Conservation (phyloP, 2,797 vertebrate species). For the Hydrophis major region DNA sequence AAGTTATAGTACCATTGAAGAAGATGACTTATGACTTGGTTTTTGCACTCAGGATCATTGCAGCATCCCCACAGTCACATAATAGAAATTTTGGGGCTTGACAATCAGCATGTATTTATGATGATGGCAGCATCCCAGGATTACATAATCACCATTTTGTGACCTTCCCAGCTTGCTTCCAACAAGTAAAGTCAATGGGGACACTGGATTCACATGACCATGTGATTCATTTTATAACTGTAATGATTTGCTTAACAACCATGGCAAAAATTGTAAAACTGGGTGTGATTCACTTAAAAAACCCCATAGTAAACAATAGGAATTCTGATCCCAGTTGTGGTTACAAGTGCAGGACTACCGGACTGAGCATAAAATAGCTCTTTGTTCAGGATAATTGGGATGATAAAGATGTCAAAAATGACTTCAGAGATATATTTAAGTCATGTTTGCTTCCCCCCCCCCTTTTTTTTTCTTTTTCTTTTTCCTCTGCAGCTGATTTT, state of each 20-base stretch:
- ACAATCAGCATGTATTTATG: not conserved
- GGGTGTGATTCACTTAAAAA: not conserved
- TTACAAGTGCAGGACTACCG: not conserved
- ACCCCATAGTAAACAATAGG: not conserved
- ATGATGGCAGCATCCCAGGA: not conserved
- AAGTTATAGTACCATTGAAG: not conserved
- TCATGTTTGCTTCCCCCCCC: not conserved
- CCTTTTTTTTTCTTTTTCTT: not conserved
- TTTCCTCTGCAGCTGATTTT: slow-evolving; percentile 83
- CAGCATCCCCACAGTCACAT: not conserved
- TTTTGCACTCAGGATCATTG: not conserved
- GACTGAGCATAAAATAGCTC: not conserved
- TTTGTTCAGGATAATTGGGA: not conserved
- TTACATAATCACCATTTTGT: not conserved
- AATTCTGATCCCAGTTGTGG: not conserved
- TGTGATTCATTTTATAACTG: not conserved
- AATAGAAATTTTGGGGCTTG: not conserved
- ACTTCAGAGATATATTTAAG: not conserved
- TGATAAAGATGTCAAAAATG: not conserved
- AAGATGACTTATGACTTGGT: not conserved
- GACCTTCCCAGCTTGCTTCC: not conserved
- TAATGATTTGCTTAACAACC: not conserved
- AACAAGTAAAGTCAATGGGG: not conserved
- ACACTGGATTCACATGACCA: not conserved
- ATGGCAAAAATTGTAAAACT: not conserved